Evolutionary conservation across 2,888 invertebrate species (phyloP), one percentile per base, ranked within the genome.

Genomic region (Xylocampa areola): DNA sequence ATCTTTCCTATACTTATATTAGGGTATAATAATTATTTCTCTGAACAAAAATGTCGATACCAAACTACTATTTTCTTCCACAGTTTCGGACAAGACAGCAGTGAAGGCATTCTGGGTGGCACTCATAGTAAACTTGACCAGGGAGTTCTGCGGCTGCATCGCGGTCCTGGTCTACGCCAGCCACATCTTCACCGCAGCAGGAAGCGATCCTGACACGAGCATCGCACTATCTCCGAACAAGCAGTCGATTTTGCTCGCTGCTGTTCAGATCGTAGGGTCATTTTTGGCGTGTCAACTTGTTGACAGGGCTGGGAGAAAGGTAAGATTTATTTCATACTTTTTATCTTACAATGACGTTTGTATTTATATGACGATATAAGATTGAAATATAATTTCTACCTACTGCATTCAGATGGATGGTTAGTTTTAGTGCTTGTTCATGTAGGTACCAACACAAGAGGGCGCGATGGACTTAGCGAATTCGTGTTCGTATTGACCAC

Each of bases 91-190:
- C 78, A 91, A 89, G 52, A 92, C 87, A 0, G 78, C 91, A 1
- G 61, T 89, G 0, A 93, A 93, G 50, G 93, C 93, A 0, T 94
- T 93, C 84, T 92, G 91, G 91, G 92, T 94, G 37, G 89, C 90
- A 0, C 83, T 94, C 0, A 88, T 89, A 48, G 93, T 94, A 54
- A 93, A 93, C 66, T 74, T 94, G 0, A 88, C 91, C 0, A 63
- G 93, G 0, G 93, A 94, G 67, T 94, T 94, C 79, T 93, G 93
- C 72, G 93, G 93, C 21, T 92, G 93, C 73, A 94, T 94, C 17
- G 94, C 92, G 0, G 88, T 94, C 0, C 71, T 94, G 13, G 92
- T 92, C 0, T 93, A 92, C 79, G 92, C 93, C 1, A 92, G 92
- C 60, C 90, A 93, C 52, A 93, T 94, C 70, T 94, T 94, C 78